Evolutionary conservation across 2,797 vertebrate species (phyloP).

Genomic region (Chelonia mydas): DNA sequence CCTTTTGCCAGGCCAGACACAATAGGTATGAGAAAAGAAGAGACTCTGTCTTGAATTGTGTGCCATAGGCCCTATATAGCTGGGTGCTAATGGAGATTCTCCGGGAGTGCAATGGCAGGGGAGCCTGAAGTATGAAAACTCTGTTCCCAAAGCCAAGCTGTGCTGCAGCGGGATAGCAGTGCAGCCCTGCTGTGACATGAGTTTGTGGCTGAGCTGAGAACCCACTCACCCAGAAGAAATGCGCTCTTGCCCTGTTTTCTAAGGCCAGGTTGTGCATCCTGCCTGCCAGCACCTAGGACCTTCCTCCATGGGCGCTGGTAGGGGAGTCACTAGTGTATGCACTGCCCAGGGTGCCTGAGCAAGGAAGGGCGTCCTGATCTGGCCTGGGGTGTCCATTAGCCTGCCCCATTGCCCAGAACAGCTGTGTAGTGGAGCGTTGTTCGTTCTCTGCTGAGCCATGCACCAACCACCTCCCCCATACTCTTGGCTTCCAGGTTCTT

Average conservation of each 20-base stretch:
- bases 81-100: neutral
- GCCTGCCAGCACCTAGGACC: neutral
- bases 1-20: neutral
- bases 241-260: neutral
- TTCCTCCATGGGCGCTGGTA: neutral
- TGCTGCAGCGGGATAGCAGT: neutral
- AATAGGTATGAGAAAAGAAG: neutral
- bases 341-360: neutral
- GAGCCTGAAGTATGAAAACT: neutral
- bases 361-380: neutral
- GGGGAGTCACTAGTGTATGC: neutral
- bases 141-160: neutral
- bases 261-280: neutral
- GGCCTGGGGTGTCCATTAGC: neutral
- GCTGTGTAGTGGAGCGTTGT: neutral
- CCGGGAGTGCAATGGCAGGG: neutral
- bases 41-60: too few species aligned
- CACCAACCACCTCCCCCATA: neutral
- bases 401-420: neutral
- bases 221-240: neutral
- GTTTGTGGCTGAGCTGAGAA: neutral
- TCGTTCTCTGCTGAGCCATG: neutral
- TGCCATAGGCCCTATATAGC: neutral
- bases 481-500: too few species aligned
- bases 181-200: neutral